Conservation (phyloP, 2,888 invertebrate species). For the Spicauda simplicius region DNA sequence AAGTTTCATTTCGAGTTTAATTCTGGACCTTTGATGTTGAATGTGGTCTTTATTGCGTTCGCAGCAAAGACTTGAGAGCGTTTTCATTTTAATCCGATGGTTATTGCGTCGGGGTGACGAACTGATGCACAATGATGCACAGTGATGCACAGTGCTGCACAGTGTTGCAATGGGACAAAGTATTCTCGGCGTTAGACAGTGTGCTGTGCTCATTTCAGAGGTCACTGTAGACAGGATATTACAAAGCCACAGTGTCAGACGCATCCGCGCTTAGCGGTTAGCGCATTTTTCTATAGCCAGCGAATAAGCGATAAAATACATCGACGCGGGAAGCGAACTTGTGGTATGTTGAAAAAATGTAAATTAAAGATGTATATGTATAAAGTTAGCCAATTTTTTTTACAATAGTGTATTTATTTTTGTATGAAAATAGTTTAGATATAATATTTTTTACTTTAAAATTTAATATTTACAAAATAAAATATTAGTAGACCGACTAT, state of each 20-base stretch:
- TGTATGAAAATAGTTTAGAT: too few relatives aligned
- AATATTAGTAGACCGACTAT: too few relatives aligned
- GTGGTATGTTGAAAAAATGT: too few relatives aligned
- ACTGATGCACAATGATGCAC: slow-evolving; percentile 38
- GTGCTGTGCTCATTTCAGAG: slow-evolving; percentile 50
- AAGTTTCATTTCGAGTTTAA: slow-evolving; percentile 76
- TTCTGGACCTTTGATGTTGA: slow-evolving; percentile 72
- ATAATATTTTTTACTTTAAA: too few relatives aligned
- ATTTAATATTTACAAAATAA: too few relatives aligned
- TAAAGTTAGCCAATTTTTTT: too few relatives aligned
- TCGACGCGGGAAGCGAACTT: too few relatives aligned
- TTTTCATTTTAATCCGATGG: slow-evolving; percentile 47
- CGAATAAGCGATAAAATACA: slow-evolving; percentile 10
- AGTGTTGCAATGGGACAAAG: slow-evolving; percentile 44
- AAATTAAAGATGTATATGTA: too few relatives aligned
- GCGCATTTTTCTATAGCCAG: slow-evolving; percentile 38
- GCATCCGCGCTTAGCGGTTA: slow-evolving; percentile 67
- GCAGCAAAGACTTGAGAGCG: slow-evolving; percentile 72
- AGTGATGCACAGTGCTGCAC: slow-evolving; percentile 40
- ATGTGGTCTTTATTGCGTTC: slow-evolving; percentile 78
- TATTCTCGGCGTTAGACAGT: too few relatives aligned
- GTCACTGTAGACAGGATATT: slow-evolving; percentile 76
- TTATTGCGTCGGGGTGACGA: slow-evolving; percentile 46
- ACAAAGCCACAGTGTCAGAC: slow-evolving; percentile 74
- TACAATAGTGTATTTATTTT: too few relatives aligned